These are phyloP conservation scores for Polymixis lichenea DNA, from an alignment of 2,888 invertebrate species.

Conservation along the genomic window DNA sequence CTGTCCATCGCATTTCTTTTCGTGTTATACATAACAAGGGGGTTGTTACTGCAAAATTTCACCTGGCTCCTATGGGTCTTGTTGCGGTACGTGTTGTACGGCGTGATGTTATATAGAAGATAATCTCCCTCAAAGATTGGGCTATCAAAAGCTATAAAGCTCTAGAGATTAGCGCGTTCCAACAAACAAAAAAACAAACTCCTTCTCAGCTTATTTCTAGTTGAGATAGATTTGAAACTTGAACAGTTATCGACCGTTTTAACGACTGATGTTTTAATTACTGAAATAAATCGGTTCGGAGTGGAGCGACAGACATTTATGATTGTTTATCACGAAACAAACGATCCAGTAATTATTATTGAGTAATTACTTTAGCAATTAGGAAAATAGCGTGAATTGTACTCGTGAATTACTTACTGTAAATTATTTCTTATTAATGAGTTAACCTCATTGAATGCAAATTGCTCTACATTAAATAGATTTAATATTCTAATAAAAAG, in stretches of 20 bases:
- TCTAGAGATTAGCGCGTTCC: too few relatives aligned
- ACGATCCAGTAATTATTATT: slow-evolving; percentile 35
- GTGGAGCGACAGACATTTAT: slow-evolving; percentile 34
- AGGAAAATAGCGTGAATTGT: slow-evolving; percentile 26
- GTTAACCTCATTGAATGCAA: slow-evolving; percentile 2
- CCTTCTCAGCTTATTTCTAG: too few relatives aligned
- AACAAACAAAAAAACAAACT: too few relatives aligned
- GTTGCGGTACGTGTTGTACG: too few relatives aligned
- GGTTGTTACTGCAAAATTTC: too few relatives aligned
- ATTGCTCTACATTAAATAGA: slow-evolving; percentile 10
- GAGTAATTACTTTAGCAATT: slow-evolving; percentile 36
- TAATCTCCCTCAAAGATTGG: too few relatives aligned
- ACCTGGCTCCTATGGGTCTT: too few relatives aligned
- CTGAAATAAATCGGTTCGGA: slow-evolving; percentile 19
- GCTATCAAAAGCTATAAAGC: too few relatives aligned
- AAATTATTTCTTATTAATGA: slow-evolving; percentile 13
- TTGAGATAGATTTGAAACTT: background rate
- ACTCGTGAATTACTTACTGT: slow-evolving; percentile 20
- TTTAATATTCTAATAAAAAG: slow-evolving; percentile 18
- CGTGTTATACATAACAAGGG: too few relatives aligned
- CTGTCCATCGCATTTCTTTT: too few relatives aligned
- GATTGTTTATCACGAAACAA: slow-evolving; percentile 34
- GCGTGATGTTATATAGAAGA: too few relatives aligned
- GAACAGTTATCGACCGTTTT: slow-evolving; percentile 1
- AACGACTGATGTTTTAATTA: slow-evolving; percentile 31